Base-by-base conservation (phyloP, 2,797 vertebrate species). In the Sciaenops ocellatus region DNA sequence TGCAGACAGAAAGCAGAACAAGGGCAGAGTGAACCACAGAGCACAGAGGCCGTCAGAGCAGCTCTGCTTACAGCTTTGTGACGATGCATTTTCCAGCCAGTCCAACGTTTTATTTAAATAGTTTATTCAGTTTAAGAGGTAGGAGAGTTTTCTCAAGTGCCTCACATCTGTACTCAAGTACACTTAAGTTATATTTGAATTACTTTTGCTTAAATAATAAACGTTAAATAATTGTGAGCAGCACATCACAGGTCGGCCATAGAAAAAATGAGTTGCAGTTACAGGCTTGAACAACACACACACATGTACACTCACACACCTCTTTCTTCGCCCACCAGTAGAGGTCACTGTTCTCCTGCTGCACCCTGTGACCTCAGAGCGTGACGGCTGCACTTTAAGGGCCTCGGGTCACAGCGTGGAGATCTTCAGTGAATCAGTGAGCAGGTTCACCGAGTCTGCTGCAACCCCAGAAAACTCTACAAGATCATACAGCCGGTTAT, bases 261-360 rank as follows among this genome's bases (percentile, higher is more conserved):
- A 24, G 26, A 5, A 52, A 60, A 60, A 51, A 48, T 73, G 6
- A 57, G 20, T 44, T 56, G 22, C 5, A 41, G n/a, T 9, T 15
- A 38, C 10, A 26, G 38, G n/a, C 6, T 7, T 41, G 16, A 4
- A 22, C 16, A 13, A 6, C 50, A 46, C 52, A 16, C 54, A 26
- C 64, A 61, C 15, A 15, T 42, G 54, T n/a, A 38, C 6, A 30
- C 8, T 15, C 38, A 30, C 15, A 10, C 28, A 18, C 16, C 34
- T 38, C 41, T 71, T 54, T 73, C 54, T 34, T 18, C 34, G 22
- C 30, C 64, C 16, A n/a, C 91, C 94, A 93, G 90, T 70, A 92
- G 94, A 91, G 92, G 94, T 86, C 91, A 52, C 87, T 85, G 83
- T 89, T 92, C 68, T 72, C 81, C 84, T 73, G 70, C 69, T 59